Evolutionary conservation across 2,113 vertebrate genomes (phyloP), one percentile per base, ranked within the genome.

Genomic region (Gasterosteus aculeatus): DNA sequence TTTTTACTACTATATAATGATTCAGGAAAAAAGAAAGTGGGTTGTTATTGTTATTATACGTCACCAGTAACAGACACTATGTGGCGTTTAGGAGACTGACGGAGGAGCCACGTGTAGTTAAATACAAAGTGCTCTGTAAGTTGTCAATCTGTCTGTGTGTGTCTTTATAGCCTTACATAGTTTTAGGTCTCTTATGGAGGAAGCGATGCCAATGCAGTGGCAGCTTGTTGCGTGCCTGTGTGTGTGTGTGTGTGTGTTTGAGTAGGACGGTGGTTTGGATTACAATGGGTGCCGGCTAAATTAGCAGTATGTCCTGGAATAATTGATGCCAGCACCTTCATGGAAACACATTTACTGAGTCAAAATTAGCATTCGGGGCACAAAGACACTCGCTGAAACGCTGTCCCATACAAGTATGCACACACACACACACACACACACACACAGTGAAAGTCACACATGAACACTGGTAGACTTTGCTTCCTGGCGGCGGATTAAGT

Each of bases 301-400:
- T 75, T 76, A 85, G 58, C 42, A 57, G 64, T 44, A 62, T 78
- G 54, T 78, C 81, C 64, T 83, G 78, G 53, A 79, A 75, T 72
- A 85, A 84, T 72, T 71, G 70, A 71, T 83, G 83, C 60, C 69
- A 78, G 74, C 49, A 66, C 41, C 69, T 83, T 78, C 83, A 89
- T 83, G 83, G 81, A 81, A 85, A 81, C 44, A 86, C 77, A 81
- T 77, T 81, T 81, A 83, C 78, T 67, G 77, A 56, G 78, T 78
- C 81, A 47, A 83, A 83, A 87, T 87, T 83, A 83, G 82, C 85
- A 79, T 83, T 44, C 5, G 16, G 78, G 56, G 58, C 70, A 78
- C 70, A 77, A 26, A 54, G 65, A 57, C 46, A 77, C 70, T 75
- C 68, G 31, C 47, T 71, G 44, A 49, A 54, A 72, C 53, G n/a